Conservation (phyloP, 2,888 invertebrate species). For the Clitarchus hookeri region DNA sequence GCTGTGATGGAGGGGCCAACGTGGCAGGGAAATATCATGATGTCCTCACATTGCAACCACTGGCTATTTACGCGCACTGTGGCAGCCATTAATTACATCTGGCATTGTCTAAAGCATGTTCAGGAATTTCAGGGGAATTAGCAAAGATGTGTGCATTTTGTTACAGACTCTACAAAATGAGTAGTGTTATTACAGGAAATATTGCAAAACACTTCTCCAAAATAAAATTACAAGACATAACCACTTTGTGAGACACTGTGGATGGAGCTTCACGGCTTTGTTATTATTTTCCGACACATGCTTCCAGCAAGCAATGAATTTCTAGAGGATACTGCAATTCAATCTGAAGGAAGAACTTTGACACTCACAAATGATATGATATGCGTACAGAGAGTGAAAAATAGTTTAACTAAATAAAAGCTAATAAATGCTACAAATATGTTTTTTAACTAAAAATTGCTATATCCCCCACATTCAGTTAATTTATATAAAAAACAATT, state of each 20-base stretch:
- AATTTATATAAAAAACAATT: no score
- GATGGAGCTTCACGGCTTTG: background rate
- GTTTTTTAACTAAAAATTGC: no score
- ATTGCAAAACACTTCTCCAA: background rate
- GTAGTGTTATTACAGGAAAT: background rate
- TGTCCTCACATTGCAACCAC: background rate
- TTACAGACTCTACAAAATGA: background rate
- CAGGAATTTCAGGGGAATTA: background rate
- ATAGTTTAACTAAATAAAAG: no score
- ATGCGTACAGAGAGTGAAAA: background rate
- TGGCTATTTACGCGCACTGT: background rate
- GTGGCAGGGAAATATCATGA: background rate
- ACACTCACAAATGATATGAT: background rate
- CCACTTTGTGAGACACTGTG: background rate
- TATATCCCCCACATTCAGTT: no score
- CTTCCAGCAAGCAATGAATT: background rate
- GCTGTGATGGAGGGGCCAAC: background rate
- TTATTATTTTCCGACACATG: background rate
- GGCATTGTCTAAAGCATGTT: background rate
- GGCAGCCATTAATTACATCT: background rate
- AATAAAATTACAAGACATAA: background rate
- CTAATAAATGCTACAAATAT: no score
- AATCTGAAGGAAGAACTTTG: background rate
- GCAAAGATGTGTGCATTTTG: background rate
- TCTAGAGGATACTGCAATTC: background rate